These are phyloP conservation scores for Actinopyga echinites DNA, from an alignment of 53 echinoderm and acorn worm genomes.

Conservation along the genomic window DNA sequence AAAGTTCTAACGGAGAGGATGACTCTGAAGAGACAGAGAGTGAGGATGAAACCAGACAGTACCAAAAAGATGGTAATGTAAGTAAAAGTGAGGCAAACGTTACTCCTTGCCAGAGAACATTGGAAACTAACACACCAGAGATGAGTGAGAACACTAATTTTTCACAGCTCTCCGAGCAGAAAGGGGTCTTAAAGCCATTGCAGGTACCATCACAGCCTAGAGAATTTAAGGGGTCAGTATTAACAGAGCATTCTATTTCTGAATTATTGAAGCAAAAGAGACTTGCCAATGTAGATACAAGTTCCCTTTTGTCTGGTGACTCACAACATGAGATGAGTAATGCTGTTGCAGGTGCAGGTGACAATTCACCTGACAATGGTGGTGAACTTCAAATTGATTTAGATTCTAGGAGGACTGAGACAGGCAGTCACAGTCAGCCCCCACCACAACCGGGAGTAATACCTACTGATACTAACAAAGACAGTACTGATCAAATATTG, in stretches of 20 bases:
- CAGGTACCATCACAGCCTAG: background rate
- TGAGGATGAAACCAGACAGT: slow-evolving; percentile 77
- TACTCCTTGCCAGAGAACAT: background rate
- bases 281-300: background rate
- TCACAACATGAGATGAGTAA: background rate
- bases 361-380: slow-evolving; percentile 49
- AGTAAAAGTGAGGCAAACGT: slow-evolving; percentile 24
- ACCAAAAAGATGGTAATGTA: slow-evolving; percentile 53
- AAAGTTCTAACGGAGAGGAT: slow-evolving; percentile 74
- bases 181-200: background rate
- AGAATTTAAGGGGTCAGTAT: background rate
- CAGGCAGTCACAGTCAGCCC: slow-evolving; percentile 14
- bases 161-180: too few species aligned
- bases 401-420: slow-evolving; percentile 66
- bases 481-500: slow-evolving; percentile 63
- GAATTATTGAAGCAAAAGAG: background rate
- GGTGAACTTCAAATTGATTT: slow-evolving; percentile 81
- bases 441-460: background rate
- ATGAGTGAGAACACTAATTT: background rate
- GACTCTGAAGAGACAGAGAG: slow-evolving; percentile 98
- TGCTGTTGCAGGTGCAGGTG: background rate
- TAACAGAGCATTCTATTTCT: background rate
- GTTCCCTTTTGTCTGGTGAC: background rate
- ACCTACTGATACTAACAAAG: background rate
- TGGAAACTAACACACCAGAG: background rate